Conservation (phyloP, 2,113 vertebrate genomes). For the Antigone vipio region DNA sequence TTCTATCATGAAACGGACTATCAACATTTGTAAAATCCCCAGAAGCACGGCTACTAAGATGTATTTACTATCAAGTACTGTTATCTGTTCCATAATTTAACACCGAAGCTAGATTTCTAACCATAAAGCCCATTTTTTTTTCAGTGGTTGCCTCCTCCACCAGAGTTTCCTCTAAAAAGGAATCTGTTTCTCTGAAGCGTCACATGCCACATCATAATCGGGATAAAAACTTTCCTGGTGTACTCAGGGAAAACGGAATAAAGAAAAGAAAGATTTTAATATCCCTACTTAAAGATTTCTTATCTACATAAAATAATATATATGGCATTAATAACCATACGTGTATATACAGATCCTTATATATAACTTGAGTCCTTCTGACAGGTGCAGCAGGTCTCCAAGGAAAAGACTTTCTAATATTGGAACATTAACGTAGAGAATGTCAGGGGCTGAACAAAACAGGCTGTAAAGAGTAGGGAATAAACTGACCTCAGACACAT, state of each 20-base stretch:
- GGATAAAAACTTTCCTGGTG: background rate
- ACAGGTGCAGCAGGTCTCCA: background rate
- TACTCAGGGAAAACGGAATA: background rate
- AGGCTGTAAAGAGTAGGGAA: background rate
- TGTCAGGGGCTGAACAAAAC: background rate
- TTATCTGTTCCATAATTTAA: conserved; percentile 31
- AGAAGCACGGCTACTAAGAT: conserved; percentile 6
- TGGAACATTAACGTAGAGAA: background rate
- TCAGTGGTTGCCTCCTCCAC: background rate
- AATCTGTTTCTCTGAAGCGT: background rate
- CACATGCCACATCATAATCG: background rate
- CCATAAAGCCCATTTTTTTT: background rate
- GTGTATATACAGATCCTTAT: background rate
- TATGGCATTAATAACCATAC: background rate
- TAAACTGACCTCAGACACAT: background rate
- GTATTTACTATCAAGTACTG: conserved; percentile 17
- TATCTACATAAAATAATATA: background rate
- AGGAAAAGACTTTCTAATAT: background rate
- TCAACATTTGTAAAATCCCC: background rate
- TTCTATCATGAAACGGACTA: background rate
- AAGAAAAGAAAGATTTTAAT: background rate
- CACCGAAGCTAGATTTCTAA: background rate
- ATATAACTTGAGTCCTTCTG: background rate
- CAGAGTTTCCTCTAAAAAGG: background rate
- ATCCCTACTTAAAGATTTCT: background rate